Base-by-base conservation (phyloP, 2,888 invertebrate species). In the Conchocele bisecta region DNA sequence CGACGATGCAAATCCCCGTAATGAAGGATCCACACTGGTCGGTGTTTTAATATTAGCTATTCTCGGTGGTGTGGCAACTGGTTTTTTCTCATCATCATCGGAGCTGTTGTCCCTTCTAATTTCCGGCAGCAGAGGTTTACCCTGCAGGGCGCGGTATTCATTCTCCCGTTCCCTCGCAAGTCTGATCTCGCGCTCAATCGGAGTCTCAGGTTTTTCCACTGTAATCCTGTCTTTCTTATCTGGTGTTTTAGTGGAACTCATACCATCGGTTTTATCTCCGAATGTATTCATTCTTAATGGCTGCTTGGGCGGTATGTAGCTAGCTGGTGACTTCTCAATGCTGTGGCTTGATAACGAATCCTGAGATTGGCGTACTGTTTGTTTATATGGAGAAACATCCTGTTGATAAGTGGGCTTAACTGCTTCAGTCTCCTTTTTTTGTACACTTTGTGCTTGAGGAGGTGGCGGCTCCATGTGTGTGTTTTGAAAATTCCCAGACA, bases 151-250 rank as follows among this genome's bases (percentile, higher is more conserved):
- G 29, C 92, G 85, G 33, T 92, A 88, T 75, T 92, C 92, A 65
- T 92, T 92, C 84, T 93, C 93, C 26, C 93, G 83, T 74, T 93
- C 93, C 31, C 90, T 84, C 4, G 92, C 90, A 65, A 92, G 72
- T 26, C 93, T 89, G 56, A 93, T 93, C 83, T 93, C 93, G 31
- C 92, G 85, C 81, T 93, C 93, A 44, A 93, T 92, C 5, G 93
- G 92, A 4, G 93, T 92, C 84, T 93, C 93, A 31, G 53, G 59
- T 35, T 70, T 79, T 54, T 69, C 59, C 29, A 29, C 59, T 24
- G 41, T 59, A 53, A 63, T 69, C n/a, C 31, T 15, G 28, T 59
- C 48, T 31, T 59, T 33, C 20, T 64, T 68, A 3, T 66, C 75
- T 31, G 72, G 72, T 15, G 57, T 48, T 48, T 29, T 53, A 5